Percentiles rank a stretch among this genome's conserved stretches.
These are phyloP conservation scores for Trichonephila inaurata DNA, from an alignment of 1,140 invertebrate genomes.

Conservation along the genomic window DNA sequence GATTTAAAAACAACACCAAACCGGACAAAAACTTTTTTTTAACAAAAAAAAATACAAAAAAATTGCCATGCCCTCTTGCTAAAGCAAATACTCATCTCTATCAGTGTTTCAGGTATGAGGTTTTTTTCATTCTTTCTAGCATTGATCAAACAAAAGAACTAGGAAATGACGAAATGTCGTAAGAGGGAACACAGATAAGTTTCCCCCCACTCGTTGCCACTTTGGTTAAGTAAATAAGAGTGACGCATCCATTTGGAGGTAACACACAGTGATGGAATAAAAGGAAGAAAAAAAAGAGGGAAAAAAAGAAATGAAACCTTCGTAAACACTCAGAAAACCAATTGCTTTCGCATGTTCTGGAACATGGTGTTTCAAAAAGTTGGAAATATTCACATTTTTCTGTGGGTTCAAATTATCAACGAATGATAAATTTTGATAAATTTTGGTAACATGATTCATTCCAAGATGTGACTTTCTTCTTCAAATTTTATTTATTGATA, in stretches of 20 bases:
- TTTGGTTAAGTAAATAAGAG: constrained; percentile 29
- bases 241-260: not conserved
- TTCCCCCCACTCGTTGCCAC: not conserved
- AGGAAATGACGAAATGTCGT: constrained; percentile 39
- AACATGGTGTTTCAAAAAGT: too few species aligned
- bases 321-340: not conserved
- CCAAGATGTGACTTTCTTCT: too few species aligned
- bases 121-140: not conserved
- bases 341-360: not conserved
- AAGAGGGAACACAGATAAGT: constrained; percentile 18
- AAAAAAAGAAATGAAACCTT: not conserved
- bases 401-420: too few species aligned
- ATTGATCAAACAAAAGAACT: constrained; percentile 20
- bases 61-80: not conserved
- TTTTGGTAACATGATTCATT: too few species aligned
- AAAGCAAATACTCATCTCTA: constrained; percentile 37
- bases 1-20: not conserved
- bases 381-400: too few species aligned
- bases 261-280: not conserved
- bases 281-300: not conserved
- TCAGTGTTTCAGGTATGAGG: constrained; percentile 10
- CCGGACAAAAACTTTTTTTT: not conserved
- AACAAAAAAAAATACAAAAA: not conserved
- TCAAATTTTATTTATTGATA: too few species aligned
- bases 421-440: too few species aligned